Evolutionary conservation across 2,888 invertebrate genomes (phyloP).

Genomic region (Muschampia plurimacula): DNA sequence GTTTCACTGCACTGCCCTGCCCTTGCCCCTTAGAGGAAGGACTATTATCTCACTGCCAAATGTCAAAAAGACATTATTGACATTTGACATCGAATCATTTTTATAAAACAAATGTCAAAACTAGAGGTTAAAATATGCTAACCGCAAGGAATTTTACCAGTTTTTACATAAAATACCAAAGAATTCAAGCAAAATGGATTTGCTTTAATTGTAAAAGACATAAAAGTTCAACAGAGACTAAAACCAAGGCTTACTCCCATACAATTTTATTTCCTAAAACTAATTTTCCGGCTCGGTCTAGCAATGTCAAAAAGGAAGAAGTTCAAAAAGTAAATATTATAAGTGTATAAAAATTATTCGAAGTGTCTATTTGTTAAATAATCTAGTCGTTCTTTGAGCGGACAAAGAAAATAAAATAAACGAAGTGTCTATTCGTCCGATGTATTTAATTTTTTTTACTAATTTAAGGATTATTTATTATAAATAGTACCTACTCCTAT

Average conservation of each 20-base stretch:
- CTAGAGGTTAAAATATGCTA: slow-evolving; percentile 59
- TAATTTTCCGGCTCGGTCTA: slow-evolving; percentile 70
- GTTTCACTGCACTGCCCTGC: too few species aligned
- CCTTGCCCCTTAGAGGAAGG: too few species aligned
- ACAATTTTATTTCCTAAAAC: slow-evolving; percentile 77
- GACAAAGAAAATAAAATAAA: too few species aligned
- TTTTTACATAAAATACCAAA: slow-evolving; percentile 59
- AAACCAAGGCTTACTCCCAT: slow-evolving; percentile 76
- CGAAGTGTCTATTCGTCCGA: too few species aligned
- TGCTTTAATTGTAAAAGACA: slow-evolving; percentile 55
- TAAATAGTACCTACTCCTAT: too few species aligned
- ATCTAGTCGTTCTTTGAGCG: too few species aligned
- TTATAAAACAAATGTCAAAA: neutral
- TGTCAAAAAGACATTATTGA: too few species aligned
- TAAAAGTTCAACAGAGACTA: slow-evolving; percentile 68
- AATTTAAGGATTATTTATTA: too few species aligned
- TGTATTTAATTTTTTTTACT: too few species aligned
- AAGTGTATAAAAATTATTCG: neutral
- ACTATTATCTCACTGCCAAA: too few species aligned
- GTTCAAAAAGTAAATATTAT: slow-evolving; percentile 67
- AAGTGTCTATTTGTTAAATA: too few species aligned
- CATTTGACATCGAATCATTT: too few species aligned
- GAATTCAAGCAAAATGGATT: slow-evolving; percentile 58
- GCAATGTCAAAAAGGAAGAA: slow-evolving; percentile 64
- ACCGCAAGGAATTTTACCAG: slow-evolving; percentile 54